Evolutionary conservation across 2,113 vertebrate species (phyloP).

Genomic region (Ictalurus punctatus): DNA sequence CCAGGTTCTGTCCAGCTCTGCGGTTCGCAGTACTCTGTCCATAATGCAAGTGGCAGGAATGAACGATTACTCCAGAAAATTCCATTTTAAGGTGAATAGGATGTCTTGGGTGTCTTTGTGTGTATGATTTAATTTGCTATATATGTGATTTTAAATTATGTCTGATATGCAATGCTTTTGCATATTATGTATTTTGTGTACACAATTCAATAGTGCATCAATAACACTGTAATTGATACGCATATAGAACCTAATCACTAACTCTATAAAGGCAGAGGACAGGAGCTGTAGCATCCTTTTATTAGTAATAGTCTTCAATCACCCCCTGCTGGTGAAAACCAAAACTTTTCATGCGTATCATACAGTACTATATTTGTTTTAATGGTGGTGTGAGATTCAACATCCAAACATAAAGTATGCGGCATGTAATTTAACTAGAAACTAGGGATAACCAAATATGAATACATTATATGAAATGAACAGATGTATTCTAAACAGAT

Average conservation of each 20-base stretch:
- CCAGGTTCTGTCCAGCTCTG: constrained; percentile 64
- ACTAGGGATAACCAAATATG: neutral
- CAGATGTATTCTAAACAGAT: neutral
- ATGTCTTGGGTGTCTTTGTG: neutral
- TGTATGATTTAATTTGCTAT: neutral
- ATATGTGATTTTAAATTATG: neutral
- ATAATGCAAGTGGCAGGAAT: constrained; percentile 73
- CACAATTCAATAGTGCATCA: neutral
- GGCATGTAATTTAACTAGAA: neutral
- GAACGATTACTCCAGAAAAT: constrained; percentile 68
- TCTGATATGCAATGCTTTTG: neutral
- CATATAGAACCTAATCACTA: too few relatives aligned
- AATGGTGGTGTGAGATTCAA: neutral
- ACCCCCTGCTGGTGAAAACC: constrained; percentile 34
- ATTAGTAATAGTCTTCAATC: constrained; percentile 2
- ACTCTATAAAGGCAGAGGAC: neutral
- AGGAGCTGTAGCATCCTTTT: neutral
- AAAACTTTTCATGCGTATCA: neutral
- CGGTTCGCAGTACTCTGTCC: constrained; percentile 63
- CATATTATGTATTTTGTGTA: neutral
- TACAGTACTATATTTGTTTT: neutral
- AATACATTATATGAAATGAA: neutral
- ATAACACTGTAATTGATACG: neutral
- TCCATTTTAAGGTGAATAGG: constrained; percentile 64
- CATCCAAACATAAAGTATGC: neutral